Conservation (phyloP, 2,113 vertebrate genomes). For the Phylloscopus trochiloides region DNA sequence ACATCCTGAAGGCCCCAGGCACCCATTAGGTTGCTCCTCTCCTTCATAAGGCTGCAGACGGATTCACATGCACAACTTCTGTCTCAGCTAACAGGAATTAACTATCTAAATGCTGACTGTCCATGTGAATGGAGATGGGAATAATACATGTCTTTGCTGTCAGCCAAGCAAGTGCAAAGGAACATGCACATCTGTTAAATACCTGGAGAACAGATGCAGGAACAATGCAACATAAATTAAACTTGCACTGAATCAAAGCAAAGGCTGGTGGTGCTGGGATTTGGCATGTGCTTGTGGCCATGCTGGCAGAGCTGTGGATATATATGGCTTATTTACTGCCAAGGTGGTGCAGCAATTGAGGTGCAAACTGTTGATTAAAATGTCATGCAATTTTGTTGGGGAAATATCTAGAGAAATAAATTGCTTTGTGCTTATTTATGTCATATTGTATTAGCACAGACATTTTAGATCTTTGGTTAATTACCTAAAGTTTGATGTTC, state of each 20-base stretch:
- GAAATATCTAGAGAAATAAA: not conserved
- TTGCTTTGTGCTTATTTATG: not conserved
- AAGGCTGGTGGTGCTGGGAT: not conserved
- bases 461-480: not conserved
- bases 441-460: rapidly evolving
- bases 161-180: not conserved
- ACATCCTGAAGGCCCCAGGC: not conserved
- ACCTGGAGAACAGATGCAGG: not conserved
- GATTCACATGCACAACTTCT: not conserved
- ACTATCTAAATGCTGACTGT: rapidly evolving
- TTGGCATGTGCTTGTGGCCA: not conserved
- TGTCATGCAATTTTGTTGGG: not conserved
- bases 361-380: not conserved
- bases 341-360: not conserved
- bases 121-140: rapidly evolving
- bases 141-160: not conserved
- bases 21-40: not conserved
- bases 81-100: not conserved
- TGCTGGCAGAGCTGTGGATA: not conserved
- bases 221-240: not conserved
- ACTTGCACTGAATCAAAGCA: not conserved
- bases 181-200: not conserved
- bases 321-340: not conserved
- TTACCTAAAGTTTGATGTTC: not conserved
- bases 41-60: not conserved